Evolutionary conservation across 1,140 invertebrate species (phyloP).

Genomic region (Portunus trituberculatus): DNA sequence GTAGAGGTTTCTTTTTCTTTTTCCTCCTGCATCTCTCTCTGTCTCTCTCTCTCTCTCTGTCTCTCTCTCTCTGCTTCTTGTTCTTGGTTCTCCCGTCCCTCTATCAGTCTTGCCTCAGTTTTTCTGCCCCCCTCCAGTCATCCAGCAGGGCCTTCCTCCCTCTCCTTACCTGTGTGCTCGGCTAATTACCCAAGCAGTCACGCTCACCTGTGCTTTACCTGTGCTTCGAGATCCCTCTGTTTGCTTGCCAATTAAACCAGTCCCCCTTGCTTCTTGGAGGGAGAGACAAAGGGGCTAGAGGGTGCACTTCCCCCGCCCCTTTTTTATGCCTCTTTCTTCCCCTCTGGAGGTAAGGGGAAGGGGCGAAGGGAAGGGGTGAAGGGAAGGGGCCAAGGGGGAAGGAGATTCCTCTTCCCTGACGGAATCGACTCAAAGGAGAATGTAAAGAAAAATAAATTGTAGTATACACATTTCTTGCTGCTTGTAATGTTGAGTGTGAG

Average conservation of each 20-base stretch:
- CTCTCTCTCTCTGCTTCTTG: conserved; percentile 30
- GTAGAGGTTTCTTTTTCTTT: background rate
- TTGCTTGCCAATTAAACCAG: conserved; percentile 10
- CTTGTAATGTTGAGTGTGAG: too few relatives aligned
- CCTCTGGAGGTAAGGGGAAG: background rate
- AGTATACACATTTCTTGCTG: too few relatives aligned
- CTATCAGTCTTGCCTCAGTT: background rate
- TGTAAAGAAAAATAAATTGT: background rate
- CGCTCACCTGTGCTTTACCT: conserved; percentile 18
- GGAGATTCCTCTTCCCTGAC: background rate
- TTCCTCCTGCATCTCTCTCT: conserved; percentile 17
- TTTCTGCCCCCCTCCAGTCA: background rate
- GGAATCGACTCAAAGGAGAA: conserved; percentile 13
- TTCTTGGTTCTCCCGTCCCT: conserved; percentile 6
- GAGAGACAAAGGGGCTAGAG: background rate
- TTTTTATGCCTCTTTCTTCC: conserved; percentile 12
- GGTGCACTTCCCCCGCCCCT: background rate
- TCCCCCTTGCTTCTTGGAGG: background rate
- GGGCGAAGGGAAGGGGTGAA: background rate
- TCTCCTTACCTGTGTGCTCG: background rate
- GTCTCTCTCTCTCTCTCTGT: background rate
- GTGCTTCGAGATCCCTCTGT: conserved; percentile 18
- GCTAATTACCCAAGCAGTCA: conserved; percentile 21
- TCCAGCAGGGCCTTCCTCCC: background rate
- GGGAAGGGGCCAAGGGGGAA: background rate